Conservation (phyloP, 2,888 invertebrate genomes). For the Pheosia tremula region DNA sequence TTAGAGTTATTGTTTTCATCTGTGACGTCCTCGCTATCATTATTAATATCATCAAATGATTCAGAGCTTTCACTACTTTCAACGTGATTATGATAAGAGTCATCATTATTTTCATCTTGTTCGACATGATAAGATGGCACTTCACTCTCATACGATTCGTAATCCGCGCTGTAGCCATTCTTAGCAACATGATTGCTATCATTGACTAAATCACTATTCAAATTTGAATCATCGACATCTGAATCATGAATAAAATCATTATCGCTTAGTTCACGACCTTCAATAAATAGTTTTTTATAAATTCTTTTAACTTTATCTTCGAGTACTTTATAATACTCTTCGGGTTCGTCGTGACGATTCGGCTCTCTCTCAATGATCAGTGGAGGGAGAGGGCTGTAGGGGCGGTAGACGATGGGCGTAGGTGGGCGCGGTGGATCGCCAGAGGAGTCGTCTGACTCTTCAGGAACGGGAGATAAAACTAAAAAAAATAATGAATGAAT, state of each 20-base stretch:
- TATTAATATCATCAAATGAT: background rate
- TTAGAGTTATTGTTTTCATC: background rate
- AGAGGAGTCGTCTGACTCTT: slow-evolving; percentile 28
- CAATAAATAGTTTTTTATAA: slow-evolving; percentile 43
- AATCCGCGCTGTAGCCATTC: slow-evolving; percentile 22
- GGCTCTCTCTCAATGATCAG: slow-evolving; percentile 47
- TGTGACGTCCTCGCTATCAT: background rate
- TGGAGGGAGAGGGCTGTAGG: slow-evolving; percentile 44
- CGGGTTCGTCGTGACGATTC: slow-evolving; percentile 45
- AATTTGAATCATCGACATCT: background rate
- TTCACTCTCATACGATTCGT: slow-evolving; percentile 14
- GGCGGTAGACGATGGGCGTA: slow-evolving; percentile 5
- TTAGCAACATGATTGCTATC: slow-evolving; percentile 9
- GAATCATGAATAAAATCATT: slow-evolving; percentile 9
- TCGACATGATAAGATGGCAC: background rate
- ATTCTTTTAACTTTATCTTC: slow-evolving; percentile 35
- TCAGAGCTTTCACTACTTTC: too few species aligned
- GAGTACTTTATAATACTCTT: slow-evolving; percentile 43
- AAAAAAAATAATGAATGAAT: slow-evolving; percentile 5
- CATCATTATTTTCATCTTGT: background rate
- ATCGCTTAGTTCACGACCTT: slow-evolving; percentile 17
- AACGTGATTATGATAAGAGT: background rate
- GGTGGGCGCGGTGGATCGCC: slow-evolving; percentile 1
- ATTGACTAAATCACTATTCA: background rate
- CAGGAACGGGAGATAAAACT: slow-evolving; percentile 47